Conservation (phyloP, 2,113 vertebrate species). For the Misgurnus anguillicaudatus region DNA sequence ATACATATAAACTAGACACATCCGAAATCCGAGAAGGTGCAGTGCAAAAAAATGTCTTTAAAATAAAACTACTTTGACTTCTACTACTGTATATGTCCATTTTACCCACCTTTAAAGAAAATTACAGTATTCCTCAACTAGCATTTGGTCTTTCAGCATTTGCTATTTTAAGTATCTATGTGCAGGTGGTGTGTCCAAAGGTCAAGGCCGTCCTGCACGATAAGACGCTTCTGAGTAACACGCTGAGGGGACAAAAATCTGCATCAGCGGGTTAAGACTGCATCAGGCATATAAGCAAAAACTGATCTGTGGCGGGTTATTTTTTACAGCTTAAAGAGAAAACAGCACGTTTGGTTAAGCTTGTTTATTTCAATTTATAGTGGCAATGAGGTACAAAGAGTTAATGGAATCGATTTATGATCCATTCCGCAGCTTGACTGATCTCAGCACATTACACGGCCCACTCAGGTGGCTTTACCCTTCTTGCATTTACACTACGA, state of each 20-base stretch:
- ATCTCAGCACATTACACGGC: neutral
- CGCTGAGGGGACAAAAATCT: constrained; percentile 17
- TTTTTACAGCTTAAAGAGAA: neutral
- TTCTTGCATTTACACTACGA: neutral
- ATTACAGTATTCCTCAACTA: neutral
- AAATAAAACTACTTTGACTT: neutral
- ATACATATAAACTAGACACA: too few relatives aligned
- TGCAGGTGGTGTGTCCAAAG: constrained; percentile 39
- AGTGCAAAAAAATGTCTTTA: neutral
- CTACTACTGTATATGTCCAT: too few relatives aligned
- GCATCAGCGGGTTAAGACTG: neutral
- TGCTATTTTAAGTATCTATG: constrained; percentile 42
- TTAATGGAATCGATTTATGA: constrained; percentile 15
- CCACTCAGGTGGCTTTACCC: neutral
- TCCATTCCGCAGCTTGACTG: neutral
- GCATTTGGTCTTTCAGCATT: constrained; percentile 37
- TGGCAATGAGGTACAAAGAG: neutral
- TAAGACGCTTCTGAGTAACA: constrained; percentile 17
- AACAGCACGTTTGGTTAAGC: neutral
- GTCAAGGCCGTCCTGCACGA: constrained; percentile 12
- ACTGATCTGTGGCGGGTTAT: neutral
- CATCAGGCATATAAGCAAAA: neutral
- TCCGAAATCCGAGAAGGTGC: too few relatives aligned
- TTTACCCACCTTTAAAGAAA: neutral
- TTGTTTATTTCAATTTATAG: neutral